These are phyloP conservation scores for Calliopsis andreniformis DNA, from an alignment of 1,140 invertebrate species.

Conservation along the genomic window DNA sequence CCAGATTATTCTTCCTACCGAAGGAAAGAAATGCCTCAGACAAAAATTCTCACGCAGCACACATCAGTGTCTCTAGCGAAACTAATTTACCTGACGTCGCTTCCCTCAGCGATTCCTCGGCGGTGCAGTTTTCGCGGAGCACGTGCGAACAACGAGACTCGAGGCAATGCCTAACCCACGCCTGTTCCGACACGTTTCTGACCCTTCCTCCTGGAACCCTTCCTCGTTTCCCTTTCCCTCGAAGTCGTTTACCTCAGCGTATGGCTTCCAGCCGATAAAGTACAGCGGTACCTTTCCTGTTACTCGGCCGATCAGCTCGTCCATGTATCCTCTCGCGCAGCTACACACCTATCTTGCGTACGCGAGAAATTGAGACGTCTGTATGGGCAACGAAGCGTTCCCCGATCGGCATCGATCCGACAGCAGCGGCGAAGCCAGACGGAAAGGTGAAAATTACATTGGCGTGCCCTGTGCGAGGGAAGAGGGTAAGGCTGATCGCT, in stretches of 20 bases:
- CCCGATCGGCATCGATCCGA: background rate
- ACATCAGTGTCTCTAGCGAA: no score
- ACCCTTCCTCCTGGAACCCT: background rate
- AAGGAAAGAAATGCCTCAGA: no score
- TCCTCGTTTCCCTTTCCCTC: background rate
- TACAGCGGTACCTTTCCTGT: slow-evolving; percentile 2
- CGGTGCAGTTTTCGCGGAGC: background rate
- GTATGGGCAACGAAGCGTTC: background rate
- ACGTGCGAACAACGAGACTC: slow-evolving; percentile 4
- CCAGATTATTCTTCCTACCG: no score
- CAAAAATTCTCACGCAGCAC: no score
- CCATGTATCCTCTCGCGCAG: background rate
- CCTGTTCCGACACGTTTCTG: background rate
- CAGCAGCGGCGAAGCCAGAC: no score
- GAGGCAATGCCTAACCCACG: background rate
- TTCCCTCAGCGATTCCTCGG: background rate
- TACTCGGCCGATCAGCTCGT: background rate
- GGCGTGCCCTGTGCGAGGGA: background rate
- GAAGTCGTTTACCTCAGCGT: slow-evolving; percentile 1
- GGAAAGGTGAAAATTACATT: background rate
- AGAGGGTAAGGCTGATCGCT: no score
- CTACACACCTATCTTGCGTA: background rate
- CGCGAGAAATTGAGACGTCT: background rate
- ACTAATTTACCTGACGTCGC: background rate
- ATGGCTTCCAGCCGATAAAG: slow-evolving; percentile 24